Conservation (phyloP, 2,113 vertebrate genomes). For the Hydrolagus affinis region DNA sequence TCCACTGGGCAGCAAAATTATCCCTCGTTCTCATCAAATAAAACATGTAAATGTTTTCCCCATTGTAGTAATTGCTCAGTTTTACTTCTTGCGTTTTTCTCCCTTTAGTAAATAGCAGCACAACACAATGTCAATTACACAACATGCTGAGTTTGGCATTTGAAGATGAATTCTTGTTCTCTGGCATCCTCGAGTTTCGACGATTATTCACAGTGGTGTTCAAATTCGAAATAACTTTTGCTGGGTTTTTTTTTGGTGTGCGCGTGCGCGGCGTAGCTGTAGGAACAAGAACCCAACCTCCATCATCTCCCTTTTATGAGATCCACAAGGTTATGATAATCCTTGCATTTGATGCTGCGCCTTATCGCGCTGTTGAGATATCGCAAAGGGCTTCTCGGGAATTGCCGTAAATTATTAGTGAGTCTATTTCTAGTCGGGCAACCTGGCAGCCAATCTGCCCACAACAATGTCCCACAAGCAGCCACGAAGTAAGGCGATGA, state of each 20-base stretch:
- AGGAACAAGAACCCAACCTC: no score
- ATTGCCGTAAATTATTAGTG: no score
- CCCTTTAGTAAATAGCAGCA: background rate
- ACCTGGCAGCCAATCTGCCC: background rate
- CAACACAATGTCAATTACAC: no score
- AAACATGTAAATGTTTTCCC: background rate
- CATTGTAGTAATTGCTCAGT: background rate
- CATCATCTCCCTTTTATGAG: background rate
- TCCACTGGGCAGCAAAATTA: background rate
- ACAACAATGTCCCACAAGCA: background rate
- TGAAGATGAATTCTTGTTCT: background rate
- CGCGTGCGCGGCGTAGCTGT: no score
- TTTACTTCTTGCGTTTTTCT: background rate
- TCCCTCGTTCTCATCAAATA: slow-evolving; percentile 4
- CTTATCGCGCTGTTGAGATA: background rate
- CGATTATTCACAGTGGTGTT: background rate
- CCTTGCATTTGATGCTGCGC: background rate
- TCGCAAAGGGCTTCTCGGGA: background rate
- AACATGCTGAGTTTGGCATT: background rate
- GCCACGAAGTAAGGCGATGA: background rate
- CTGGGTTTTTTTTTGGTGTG: no score
- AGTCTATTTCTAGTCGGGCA: no score
- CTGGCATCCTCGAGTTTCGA: background rate
- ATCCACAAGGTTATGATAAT: background rate
- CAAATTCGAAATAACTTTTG: no score